Conservation (phyloP, 2,888 invertebrate species). For the Pecten maximus region DNA sequence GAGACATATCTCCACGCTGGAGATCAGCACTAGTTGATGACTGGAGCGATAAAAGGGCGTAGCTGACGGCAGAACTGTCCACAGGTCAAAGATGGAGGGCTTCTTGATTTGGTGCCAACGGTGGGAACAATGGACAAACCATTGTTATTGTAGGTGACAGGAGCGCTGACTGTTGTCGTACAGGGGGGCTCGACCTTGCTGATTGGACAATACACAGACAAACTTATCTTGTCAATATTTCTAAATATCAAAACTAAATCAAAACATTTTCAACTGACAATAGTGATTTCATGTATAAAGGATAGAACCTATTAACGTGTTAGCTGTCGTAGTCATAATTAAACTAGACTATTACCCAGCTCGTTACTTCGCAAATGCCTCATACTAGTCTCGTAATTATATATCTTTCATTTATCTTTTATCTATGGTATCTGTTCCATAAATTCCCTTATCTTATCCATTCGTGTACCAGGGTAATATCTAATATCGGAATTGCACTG, state of each 20-base stretch:
- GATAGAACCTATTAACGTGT: too few species aligned
- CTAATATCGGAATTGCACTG: too few species aligned
- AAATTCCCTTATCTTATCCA: too few species aligned
- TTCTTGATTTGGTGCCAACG: neutral
- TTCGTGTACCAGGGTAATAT: too few species aligned
- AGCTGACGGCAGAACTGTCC: neutral
- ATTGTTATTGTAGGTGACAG: neutral
- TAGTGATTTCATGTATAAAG: too few species aligned
- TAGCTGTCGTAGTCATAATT: too few species aligned
- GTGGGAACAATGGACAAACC: neutral
- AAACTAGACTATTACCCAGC: too few species aligned
- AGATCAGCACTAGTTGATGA: constrained; percentile 3
- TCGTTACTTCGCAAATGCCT: too few species aligned
- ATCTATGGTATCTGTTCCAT: too few species aligned
- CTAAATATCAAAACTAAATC: neutral
- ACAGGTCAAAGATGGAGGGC: neutral
- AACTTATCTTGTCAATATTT: constrained; percentile 13
- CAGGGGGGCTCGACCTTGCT: constrained; percentile 13
- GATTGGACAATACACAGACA: neutral
- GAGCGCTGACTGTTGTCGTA: neutral
- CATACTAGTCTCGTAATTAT: too few species aligned
- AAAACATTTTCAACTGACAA: neutral
- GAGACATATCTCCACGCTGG: constrained; percentile 7
- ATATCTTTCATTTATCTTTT: too few species aligned
- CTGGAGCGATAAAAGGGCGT: neutral